Percentiles rank a stretch among this genome's conserved stretches.
Conservation (phyloP, 2,113 vertebrate species). For the Tragelaphus strepsiceros region DNA sequence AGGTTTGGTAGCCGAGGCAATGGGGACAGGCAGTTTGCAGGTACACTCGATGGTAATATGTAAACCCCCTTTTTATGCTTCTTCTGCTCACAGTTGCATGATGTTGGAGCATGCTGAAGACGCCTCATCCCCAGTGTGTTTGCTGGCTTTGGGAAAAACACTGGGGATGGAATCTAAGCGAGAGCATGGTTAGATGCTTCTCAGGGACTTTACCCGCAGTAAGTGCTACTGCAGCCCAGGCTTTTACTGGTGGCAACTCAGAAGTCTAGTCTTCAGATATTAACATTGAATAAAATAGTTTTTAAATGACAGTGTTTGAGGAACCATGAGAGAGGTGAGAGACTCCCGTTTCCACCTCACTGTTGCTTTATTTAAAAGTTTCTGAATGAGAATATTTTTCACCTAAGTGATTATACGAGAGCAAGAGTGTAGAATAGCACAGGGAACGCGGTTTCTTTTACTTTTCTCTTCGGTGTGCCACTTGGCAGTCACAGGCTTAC, state of each 20-base stretch:
- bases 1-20: conserved; percentile 97
- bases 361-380: not conserved
- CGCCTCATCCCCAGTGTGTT: not conserved
- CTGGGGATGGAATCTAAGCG: not conserved
- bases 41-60: conserved; percentile 87
- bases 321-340: not conserved
- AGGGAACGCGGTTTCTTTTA: not conserved
- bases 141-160: not conserved
- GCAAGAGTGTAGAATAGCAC: not conserved
- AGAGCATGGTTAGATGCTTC: not conserved
- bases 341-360: not conserved
- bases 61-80: conserved; percentile 78
- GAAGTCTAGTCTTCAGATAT: not conserved
- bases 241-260: not conserved
- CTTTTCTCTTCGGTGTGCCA: not conserved
- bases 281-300: not conserved
- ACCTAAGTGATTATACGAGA: not conserved
- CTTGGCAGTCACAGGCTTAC: not conserved
- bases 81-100: conserved; percentile 81
- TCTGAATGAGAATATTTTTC: not conserved
- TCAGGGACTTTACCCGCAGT: not conserved
- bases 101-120: conserved; percentile 73
- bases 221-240: not conserved
- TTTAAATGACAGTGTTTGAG: not conserved
- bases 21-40: conserved; percentile 98